Conservation (phyloP, 2,797 vertebrate genomes). For the Myotis planiceps region DNA sequence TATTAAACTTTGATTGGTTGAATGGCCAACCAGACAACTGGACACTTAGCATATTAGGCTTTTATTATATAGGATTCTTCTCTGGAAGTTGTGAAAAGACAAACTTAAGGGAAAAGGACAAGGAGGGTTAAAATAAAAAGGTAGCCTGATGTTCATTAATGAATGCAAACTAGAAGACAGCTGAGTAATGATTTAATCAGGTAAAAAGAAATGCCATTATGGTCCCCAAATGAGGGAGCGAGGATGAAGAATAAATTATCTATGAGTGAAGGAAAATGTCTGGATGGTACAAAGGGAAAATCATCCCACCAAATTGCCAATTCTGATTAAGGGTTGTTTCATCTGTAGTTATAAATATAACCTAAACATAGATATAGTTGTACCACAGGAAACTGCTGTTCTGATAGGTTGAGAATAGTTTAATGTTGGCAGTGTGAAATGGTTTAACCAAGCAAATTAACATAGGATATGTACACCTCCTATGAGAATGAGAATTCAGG, state of each 20-base stretch:
- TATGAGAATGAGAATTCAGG: background rate
- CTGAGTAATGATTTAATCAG: background rate
- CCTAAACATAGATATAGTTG: background rate
- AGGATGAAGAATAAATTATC: background rate
- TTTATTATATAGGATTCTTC: background rate
- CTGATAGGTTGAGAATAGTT: background rate
- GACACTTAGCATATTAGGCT: too few species aligned
- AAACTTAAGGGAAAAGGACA: background rate
- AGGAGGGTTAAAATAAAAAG: background rate
- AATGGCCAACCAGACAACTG: too few species aligned
- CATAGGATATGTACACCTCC: background rate
- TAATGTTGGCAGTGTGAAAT: background rate
- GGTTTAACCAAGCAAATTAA: background rate
- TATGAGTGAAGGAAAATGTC: background rate
- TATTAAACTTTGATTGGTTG: too few species aligned
- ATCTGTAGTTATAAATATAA: background rate
- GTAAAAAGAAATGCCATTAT: background rate
- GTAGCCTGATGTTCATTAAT: background rate
- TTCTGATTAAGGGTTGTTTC: background rate
- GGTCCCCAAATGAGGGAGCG: background rate
- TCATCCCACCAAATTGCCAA: background rate
- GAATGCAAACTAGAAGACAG: background rate
- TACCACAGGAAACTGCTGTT: background rate
- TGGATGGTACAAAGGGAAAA: background rate
- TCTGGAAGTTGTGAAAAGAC: background rate